phyloP scores from a whole-genome alignment of 1,140 invertebrate genomes.

The Platyura marginata region DNA sequence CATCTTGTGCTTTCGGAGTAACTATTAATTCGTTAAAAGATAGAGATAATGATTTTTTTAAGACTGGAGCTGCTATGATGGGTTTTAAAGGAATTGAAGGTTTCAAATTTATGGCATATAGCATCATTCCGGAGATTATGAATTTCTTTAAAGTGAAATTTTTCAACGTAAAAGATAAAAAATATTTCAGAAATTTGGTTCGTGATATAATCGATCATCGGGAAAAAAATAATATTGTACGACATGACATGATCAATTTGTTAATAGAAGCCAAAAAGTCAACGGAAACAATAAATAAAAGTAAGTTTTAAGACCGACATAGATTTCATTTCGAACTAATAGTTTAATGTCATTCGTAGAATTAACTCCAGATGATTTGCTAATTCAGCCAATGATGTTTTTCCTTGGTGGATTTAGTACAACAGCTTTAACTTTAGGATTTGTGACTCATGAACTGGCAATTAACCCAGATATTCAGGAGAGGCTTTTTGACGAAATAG shows the following conservation, averaged over 20 bases:
- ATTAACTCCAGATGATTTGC: no score
- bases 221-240: slow-evolving; percentile 19
- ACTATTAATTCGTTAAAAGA: slow-evolving; percentile 23
- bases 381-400: no score
- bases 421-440: no score
- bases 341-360: no score
- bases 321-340: neutral
- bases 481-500: slow-evolving; percentile 27
- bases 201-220: slow-evolving; percentile 29
- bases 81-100: slow-evolving; percentile 13
- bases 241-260: slow-evolving; percentile 27
- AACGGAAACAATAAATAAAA: slow-evolving; percentile 1
- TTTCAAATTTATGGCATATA: neutral
- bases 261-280: slow-evolving; percentile 22
- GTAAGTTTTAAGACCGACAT: slow-evolving; percentile 1
- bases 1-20: slow-evolving; percentile 25
- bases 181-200: slow-evolving; percentile 29
- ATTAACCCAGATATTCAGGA: slow-evolving; percentile 29
- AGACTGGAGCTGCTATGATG: slow-evolving; percentile 17
- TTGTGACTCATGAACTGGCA: slow-evolving; percentile 21
- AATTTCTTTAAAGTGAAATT: slow-evolving; percentile 11
- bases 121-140: no score
- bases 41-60: slow-evolving; percentile 27
- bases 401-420: neutral
- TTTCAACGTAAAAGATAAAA: slow-evolving; percentile 6